phyloP scores from a whole-genome alignment of 2,797 vertebrate genomes.

The Rhinoraja longicauda region DNA sequence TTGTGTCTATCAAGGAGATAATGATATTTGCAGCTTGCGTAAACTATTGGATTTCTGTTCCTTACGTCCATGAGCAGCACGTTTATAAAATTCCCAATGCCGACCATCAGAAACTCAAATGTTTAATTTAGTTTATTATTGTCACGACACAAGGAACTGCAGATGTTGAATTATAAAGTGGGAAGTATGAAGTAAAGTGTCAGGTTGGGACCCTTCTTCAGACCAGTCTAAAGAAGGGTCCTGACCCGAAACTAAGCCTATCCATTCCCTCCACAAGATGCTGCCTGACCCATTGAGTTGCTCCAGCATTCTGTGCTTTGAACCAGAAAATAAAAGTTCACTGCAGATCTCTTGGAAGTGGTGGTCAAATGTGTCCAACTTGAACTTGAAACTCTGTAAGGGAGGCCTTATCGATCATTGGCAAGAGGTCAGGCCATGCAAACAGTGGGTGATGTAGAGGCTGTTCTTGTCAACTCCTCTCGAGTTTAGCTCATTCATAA shows the following conservation, averaged over 20 bases:
- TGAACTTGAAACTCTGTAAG: not conserved
- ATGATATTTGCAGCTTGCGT: not conserved
- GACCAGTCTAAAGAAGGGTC: no score
- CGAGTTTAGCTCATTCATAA: not conserved
- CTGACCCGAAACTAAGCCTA: no score
- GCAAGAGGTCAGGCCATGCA: not conserved
- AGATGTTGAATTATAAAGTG: no score
- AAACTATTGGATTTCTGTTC: not conserved
- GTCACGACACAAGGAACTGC: no score
- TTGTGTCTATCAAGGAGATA: not conserved
- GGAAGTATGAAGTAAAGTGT: no score
- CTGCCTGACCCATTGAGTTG: no score
- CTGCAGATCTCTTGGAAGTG: not conserved
- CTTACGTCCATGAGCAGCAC: not conserved
- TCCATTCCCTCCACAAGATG: no score
- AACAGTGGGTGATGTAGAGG: no score
- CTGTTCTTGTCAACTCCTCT: not conserved
- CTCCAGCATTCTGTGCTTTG: no score
- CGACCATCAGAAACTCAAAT: no score
- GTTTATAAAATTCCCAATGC: not conserved
- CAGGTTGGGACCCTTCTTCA: no score
- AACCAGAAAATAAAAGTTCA: not conserved
- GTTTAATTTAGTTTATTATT: no score
- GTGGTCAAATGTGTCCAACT: not conserved
- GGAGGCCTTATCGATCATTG: not conserved